These are phyloP conservation scores for Dicycla oo DNA, from an alignment of 2,888 invertebrate genomes.

Conservation along the genomic window DNA sequence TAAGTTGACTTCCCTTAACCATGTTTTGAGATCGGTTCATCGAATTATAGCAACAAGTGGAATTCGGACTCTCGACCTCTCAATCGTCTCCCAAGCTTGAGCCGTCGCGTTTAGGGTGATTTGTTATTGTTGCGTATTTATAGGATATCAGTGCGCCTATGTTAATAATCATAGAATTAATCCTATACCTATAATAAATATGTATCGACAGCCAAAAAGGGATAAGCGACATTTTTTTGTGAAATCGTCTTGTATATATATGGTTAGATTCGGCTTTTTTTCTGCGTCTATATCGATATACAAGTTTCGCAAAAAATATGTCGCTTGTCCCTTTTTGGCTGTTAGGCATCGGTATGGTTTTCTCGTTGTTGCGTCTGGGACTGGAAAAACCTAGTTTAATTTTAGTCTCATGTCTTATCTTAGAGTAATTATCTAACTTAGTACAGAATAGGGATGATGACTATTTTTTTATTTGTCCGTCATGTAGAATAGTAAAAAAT, in stretches of 20 bases:
- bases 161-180: not conserved
- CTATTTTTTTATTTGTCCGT: too few relatives aligned
- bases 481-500: too few relatives aligned
- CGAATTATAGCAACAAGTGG: constrained; percentile 51
- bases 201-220: too few relatives aligned
- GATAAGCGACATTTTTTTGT: too few relatives aligned
- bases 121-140: constrained; percentile 1
- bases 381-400: not conserved
- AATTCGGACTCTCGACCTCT: constrained; percentile 33
- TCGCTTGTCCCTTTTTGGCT: too few relatives aligned
- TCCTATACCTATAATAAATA: not conserved
- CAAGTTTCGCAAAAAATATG: too few relatives aligned
- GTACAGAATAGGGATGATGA: too few relatives aligned
- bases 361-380: too few relatives aligned
- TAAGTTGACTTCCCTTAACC: not conserved
- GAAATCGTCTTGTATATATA: too few relatives aligned
- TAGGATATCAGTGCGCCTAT: not conserved
- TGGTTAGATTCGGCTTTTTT: too few relatives aligned
- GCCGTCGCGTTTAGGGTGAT: not conserved
- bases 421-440: not conserved
- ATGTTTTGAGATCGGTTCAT: constrained; percentile 16
- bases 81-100: constrained; percentile 6
- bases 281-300: too few relatives aligned
- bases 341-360: not conserved
- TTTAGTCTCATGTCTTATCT: not conserved